Conservation (phyloP, 2,113 vertebrate species). For the Ceyx cyanopectus region DNA sequence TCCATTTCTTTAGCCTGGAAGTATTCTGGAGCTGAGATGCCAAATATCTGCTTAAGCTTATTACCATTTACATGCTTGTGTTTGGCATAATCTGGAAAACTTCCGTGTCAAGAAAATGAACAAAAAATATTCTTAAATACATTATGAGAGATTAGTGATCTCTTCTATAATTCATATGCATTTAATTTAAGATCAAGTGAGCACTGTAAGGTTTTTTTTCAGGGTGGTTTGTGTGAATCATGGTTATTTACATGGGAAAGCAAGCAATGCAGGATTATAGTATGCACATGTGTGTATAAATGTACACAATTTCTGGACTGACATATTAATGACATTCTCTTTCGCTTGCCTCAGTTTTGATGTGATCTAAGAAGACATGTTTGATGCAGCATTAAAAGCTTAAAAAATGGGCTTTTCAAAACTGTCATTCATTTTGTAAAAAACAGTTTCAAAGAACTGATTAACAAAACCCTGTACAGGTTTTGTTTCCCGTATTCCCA, state of each 20-base stretch:
- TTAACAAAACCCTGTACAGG: constrained; percentile 17
- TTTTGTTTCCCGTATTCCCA: constrained; percentile 12
- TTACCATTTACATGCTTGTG: not conserved
- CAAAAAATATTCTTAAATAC: not conserved
- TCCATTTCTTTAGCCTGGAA: not conserved
- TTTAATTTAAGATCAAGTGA: not conserved
- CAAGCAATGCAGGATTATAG: constrained; percentile 8
- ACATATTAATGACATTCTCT: not conserved
- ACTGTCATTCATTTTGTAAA: constrained; percentile 54
- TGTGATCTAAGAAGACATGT: constrained; percentile 60
- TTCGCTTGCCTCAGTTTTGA: constrained; percentile 55
- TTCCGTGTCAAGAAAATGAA: not conserved
- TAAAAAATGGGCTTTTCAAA: constrained; percentile 64
- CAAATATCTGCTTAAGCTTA: not conserved
- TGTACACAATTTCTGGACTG: not conserved
- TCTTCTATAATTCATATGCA: not conserved
- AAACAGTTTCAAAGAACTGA: constrained; percentile 31
- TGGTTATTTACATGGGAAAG: constrained; percentile 3
- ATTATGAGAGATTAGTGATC: not conserved
- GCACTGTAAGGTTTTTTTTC: not conserved
- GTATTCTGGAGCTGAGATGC: not conserved
- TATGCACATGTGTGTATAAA: not conserved
- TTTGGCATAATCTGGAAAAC: not conserved
- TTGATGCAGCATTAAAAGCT: constrained; percentile 60
- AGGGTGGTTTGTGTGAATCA: not conserved